Base-by-base conservation (phyloP, 2,888 invertebrate genomes). In the Tenthredo livida region DNA sequence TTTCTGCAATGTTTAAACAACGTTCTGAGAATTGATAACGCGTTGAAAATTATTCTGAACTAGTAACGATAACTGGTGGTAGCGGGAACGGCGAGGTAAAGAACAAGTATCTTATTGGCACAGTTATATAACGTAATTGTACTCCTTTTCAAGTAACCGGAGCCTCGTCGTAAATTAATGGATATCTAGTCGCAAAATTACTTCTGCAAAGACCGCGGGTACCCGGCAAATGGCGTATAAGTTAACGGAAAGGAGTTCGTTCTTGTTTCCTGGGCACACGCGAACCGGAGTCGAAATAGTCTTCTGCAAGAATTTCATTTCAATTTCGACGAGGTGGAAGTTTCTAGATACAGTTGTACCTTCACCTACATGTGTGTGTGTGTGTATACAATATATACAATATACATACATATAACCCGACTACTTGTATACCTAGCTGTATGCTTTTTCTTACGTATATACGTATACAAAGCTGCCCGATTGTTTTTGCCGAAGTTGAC, bases 201-300 rank as follows among this genome's bases (percentile, higher is more conserved):
- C 50, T 77, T 54, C 54, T 77, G 54, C 77, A 77, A 77, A 77
- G 17, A 77, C 50, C 25, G 54, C 29, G 17, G 29, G 47, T 29
- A 54, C 17, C 33, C 54, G 33, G 77, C 10, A 77, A 77, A 77
- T 29, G 50, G 77, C 77, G 54, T 43, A 73, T 47, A 77, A 77
- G 50, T 77, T 77, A 50, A 77, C 25, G 33, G 54, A 29, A 77
- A 77, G 77, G 77, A 77, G 50, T 77, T 77, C 29, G 77, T 77
- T 77, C 77, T 77, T 54, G 77, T 77, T 77, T 77, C 77, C 50
- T 77, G 17, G 54, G 77, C 47, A 77, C 77, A 77, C 77, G 77
- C 77, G 54, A 77, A 54, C 25, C 17, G 15, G 17, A 33, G 50
- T 54, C 33, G 77, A 77, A 77, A 54, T 50, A 77, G 77, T 77